phyloP scores from a whole-genome alignment of 2,888 invertebrate genomes.

The Atethmia centrago region DNA sequence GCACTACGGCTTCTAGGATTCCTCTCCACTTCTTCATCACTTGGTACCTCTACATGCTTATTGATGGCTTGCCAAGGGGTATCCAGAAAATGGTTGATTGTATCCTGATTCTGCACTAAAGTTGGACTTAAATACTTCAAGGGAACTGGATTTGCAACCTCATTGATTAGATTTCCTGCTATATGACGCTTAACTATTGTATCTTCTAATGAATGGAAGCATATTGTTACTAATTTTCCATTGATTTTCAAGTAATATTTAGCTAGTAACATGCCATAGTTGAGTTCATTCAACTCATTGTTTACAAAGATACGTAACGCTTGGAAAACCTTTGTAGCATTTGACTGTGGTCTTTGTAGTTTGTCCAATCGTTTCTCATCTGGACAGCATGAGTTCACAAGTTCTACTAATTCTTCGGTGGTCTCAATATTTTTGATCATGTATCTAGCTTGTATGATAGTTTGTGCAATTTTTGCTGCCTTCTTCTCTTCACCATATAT shows the following conservation, averaged over 20 bases:
- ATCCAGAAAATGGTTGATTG: conserved; percentile 91
- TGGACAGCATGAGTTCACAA: conserved; percentile 92
- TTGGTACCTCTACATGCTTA: conserved; percentile 95
- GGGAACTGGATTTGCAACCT: conserved; percentile 93
- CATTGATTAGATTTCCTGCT: conserved; percentile 93
- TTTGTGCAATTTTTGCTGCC: conserved; percentile 96
- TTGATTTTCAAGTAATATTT: conserved; percentile 94
- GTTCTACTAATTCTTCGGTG: conserved; percentile 94
- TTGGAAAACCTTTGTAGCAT: conserved; percentile 97
- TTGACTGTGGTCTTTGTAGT: conserved; percentile 93
- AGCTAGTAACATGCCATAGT: conserved; percentile 95
- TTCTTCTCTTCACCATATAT: conserved; percentile 97
- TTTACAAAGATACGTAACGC: conserved; percentile 98
- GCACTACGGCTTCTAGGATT: conserved; percentile 98
- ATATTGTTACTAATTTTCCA: conserved; percentile 95
- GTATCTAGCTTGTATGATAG: conserved; percentile 95
- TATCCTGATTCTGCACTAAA: conserved; percentile 90
- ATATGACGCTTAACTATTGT: conserved; percentile 97
- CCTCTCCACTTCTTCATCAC: conserved; percentile 92
- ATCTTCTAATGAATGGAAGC: conserved; percentile 98
- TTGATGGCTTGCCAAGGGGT: conserved; percentile 94
- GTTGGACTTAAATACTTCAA: conserved; percentile 93
- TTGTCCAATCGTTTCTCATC: conserved; percentile 92
- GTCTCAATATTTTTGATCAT: conserved; percentile 94
- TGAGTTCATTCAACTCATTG: conserved; percentile 98